These are phyloP conservation scores for Zoanthus gigantus DNA, from an alignment of 92 coral and sea anemone genomes.

Conservation along the genomic window DNA sequence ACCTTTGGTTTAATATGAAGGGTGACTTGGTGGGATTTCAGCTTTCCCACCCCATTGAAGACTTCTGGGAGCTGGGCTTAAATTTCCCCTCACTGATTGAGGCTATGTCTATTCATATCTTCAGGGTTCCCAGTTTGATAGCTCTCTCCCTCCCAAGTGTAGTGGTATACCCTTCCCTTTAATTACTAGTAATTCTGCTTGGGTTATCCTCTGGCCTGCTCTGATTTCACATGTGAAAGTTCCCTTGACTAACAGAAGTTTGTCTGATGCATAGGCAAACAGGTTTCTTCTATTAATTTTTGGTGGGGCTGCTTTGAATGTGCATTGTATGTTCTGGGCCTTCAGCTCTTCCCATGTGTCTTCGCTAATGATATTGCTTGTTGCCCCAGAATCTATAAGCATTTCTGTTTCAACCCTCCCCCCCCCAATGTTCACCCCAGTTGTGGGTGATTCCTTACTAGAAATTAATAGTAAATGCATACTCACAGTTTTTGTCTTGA, in stretches of 20 bases:
- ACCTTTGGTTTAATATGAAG: constrained; percentile 15
- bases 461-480: constrained; percentile 50
- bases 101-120: too few species aligned
- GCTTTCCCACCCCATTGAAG: constrained; percentile 56
- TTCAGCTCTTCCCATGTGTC: constrained; percentile 57
- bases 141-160: constrained; percentile 58
- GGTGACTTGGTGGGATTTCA: not conserved
- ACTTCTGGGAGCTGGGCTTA: constrained; percentile 25
- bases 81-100: constrained; percentile 1
- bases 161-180: constrained; percentile 64
- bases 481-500: constrained; percentile 26
- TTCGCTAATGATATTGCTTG: constrained; percentile 54
- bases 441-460: constrained; percentile 25
- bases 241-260: constrained; percentile 52
- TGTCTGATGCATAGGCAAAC: constrained; percentile 48
- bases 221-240: too few species aligned
- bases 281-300: constrained; percentile 15
- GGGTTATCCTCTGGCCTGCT: not conserved
- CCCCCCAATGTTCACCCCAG: constrained; percentile 51
- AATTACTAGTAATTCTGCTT: constrained; percentile 56
- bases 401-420: constrained; percentile 49
- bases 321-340: constrained; percentile 47
- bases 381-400: constrained; percentile 67
- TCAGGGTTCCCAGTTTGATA: constrained; percentile 29
- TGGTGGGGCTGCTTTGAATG: constrained; percentile 53